Percentiles rank a stretch among this genome's conserved stretches.
Evolutionary conservation across 1,140 invertebrate species (phyloP).

Genomic region (Fopius arisanus): DNA sequence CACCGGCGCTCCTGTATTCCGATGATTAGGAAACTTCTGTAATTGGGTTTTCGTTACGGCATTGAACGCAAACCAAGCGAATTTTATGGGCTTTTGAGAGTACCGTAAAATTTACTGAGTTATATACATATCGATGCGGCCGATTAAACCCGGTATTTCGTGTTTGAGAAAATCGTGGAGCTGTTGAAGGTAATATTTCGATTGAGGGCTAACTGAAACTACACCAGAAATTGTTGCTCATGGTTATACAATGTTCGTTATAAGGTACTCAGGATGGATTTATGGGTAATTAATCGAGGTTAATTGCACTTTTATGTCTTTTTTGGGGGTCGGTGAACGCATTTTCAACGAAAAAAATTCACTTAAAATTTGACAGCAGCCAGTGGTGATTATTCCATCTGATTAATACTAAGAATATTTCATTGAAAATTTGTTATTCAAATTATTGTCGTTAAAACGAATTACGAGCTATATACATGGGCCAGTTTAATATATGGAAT

Average conservation of each 20-base stretch:
- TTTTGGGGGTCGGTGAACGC: too few relatives aligned
- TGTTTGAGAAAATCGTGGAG: not conserved
- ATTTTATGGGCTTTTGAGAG: not conserved
- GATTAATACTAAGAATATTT: too few relatives aligned
- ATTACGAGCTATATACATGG: too few relatives aligned
- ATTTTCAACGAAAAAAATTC: too few relatives aligned
- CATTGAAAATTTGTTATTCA: too few relatives aligned
- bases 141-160: slow-evolving; percentile 11
- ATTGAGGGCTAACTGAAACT: not conserved
- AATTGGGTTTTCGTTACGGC: not conserved
- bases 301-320: too few relatives aligned
- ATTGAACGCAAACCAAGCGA: not conserved
- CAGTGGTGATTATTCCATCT: too few relatives aligned
- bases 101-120: not conserved
- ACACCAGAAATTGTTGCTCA: not conserved
- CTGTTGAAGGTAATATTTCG: not conserved
- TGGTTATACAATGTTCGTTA: not conserved
- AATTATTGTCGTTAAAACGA: too few relatives aligned
- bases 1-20: not conserved
- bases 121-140: not conserved
- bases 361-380: too few relatives aligned
- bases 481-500: too few relatives aligned
- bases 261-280: too few relatives aligned
- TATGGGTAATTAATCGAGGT: too few relatives aligned
- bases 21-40: slow-evolving; percentile 8